Evolutionary conservation across 2,797 vertebrate species (phyloP), one percentile per base, ranked within the genome.

Genomic region (Liasis olivaceus): DNA sequence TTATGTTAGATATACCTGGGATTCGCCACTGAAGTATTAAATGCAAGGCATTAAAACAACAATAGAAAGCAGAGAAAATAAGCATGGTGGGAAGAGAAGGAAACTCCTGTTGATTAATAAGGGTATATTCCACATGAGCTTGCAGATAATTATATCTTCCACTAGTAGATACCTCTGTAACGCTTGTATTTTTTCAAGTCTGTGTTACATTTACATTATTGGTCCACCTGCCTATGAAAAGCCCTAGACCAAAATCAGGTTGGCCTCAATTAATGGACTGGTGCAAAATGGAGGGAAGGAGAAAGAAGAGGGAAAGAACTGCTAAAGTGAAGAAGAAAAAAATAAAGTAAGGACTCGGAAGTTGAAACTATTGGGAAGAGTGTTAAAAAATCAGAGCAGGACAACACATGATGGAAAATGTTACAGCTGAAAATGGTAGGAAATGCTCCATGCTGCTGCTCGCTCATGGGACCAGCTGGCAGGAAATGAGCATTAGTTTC

Each of bases 381-480:
- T 9, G 36, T 20, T 36, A 6, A 31, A 59, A 58, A 15, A 17
- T 7, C 26, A 85, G 12, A 20, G 12, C 15, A 58, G 36, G 28
- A 7, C 11, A 58, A 56, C 15, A 58, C 51, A 36, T 5, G 42
- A 42, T 11, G 42, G 54, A 89, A 85, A 63, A n/a, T 24, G 26
- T 14, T 28, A 13, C 22, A 17, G 63, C 64, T 36, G 28, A 59
- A 90, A 72, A 72, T 0, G 0, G 24, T 0, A 24, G 26, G 47
- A 69, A 26, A 84, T 1, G 22, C 24, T 12, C 13, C 87, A 91
- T 85, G 92, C 91, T 93, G 60, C 47, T 93, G 64, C 88, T 91
- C 14, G 64, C 86, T 88, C 15, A 36, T 36, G 91, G 94, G 94
- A 95, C 87, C 87, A 54, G 59, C 89, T 88, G 59, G 90, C 36